phyloP scores from a whole-genome alignment of 1,140 invertebrate genomes.

The Drosophila rufa region DNA sequence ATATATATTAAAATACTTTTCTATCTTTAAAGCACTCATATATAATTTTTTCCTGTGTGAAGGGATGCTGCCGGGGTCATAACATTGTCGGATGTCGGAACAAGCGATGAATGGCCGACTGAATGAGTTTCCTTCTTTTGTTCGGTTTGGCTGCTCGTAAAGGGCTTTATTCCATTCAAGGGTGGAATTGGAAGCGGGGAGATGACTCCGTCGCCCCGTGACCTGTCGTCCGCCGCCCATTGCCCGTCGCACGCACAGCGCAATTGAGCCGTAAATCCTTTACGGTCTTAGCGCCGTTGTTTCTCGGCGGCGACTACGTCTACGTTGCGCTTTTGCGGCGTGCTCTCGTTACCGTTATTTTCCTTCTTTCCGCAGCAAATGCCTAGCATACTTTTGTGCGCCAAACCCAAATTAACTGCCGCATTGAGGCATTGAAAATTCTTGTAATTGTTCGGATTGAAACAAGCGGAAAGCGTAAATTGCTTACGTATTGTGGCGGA shows the following conservation, averaged over 20 bases:
- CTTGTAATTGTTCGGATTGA: conserved; percentile 73
- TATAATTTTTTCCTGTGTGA: background rate
- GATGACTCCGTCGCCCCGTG: too few species aligned
- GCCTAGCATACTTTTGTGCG: conserved; percentile 55
- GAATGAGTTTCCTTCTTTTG: conserved; percentile 52
- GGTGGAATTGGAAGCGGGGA: conserved; percentile 34
- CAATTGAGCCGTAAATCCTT: conserved; percentile 85
- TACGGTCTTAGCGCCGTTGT: conserved; percentile 76
- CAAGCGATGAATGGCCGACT: conserved; percentile 57
- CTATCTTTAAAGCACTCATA: background rate
- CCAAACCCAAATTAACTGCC: conserved; percentile 76
- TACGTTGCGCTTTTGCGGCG: conserved; percentile 67
- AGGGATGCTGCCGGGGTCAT: conserved; percentile 47
- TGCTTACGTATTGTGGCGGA: conserved; percentile 66
- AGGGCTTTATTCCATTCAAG: conserved; percentile 67
- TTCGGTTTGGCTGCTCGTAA: conserved; percentile 68
- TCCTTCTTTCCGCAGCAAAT: conserved; percentile 22
- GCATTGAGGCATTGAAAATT: conserved; percentile 59
- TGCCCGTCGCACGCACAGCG: conserved; percentile 56
- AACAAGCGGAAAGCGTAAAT: conserved; percentile 79
- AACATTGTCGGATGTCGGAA: conserved; percentile 54
- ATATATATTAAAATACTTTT: too few species aligned
- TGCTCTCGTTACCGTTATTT: conserved; percentile 14
- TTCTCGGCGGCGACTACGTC: conserved; percentile 59
- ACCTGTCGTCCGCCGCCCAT: too few species aligned